phyloP scores from a whole-genome alignment of 2,888 invertebrate species.

The Aethes cnicana region DNA sequence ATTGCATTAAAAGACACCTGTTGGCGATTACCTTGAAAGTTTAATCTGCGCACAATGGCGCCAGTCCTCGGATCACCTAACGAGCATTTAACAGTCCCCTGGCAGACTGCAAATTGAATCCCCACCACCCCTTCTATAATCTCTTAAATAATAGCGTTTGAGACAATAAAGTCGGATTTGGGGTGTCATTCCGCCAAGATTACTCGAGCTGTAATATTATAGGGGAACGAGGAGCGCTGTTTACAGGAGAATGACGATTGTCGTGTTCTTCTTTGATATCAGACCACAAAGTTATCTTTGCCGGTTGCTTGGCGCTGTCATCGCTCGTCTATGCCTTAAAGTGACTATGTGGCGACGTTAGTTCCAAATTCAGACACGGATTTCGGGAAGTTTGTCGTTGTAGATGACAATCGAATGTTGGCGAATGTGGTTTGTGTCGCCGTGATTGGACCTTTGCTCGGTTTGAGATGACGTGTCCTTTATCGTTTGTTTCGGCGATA shows the following conservation, averaged over 20 bases:
- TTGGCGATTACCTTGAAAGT: constrained; percentile 10
- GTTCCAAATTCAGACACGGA: neutral
- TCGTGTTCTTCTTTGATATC: constrained; percentile 7
- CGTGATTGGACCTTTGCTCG: constrained; percentile 8
- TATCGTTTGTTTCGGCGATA: neutral
- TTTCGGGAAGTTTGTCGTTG: neutral
- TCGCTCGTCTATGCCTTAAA: neutral
- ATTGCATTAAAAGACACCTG: constrained; percentile 3
- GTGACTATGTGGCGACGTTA: neutral
- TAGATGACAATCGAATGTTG: neutral
- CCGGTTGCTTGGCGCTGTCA: neutral
- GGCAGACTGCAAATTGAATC: constrained; percentile 65
- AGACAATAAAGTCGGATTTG: constrained; percentile 70
- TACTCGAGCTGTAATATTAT: constrained; percentile 36
- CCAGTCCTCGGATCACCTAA: constrained; percentile 20
- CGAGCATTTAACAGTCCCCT: constrained; percentile 24
- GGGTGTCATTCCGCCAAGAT: constrained; percentile 60
- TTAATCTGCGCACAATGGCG: constrained; percentile 22
- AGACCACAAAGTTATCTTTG: neutral
- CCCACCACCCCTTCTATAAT: constrained; percentile 53
- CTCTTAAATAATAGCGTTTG: constrained; percentile 64
- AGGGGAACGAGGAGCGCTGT: constrained; percentile 3
- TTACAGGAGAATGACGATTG: neutral
- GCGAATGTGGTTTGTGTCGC: neutral
- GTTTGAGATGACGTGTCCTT: constrained; percentile 10